These are phyloP conservation scores for Drosophila mojavensis DNA, from an alignment of 1,140 invertebrate species.

Conservation along the genomic window DNA sequence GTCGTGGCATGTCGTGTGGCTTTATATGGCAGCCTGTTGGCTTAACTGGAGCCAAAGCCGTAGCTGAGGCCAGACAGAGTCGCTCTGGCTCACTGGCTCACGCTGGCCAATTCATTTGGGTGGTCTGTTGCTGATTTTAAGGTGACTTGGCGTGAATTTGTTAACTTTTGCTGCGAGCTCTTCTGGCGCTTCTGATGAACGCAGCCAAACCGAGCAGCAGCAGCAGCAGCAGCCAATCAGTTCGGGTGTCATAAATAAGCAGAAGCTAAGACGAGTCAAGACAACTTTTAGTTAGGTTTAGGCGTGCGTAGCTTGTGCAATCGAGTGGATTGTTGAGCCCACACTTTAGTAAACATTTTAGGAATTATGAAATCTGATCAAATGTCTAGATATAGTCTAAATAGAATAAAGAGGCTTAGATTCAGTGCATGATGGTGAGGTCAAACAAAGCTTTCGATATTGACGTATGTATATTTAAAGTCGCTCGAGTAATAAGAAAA, in stretches of 20 bases:
- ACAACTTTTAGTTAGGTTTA: conserved; percentile 11
- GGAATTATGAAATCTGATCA: too few relatives aligned
- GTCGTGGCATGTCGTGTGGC: conserved; percentile 31
- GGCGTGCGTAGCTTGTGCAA: background rate
- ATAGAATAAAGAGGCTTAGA: too few relatives aligned
- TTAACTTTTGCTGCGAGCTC: conserved; percentile 68
- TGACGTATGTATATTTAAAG: too few relatives aligned
- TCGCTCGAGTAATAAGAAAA: too few relatives aligned
- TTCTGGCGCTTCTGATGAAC: conserved; percentile 34
- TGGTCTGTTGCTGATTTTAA: conserved; percentile 78
- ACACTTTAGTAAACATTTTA: too few relatives aligned
- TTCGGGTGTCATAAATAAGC: conserved; percentile 40
- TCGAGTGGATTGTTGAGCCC: too few relatives aligned
- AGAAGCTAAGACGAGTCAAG: conserved; percentile 19
- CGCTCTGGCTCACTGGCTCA: background rate
- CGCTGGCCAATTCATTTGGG: conserved; percentile 58
- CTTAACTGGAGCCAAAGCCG: conserved; percentile 23
- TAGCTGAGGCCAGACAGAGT: background rate
- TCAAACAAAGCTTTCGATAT: too few relatives aligned
- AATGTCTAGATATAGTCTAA: too few relatives aligned
- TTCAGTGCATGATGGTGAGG: too few relatives aligned
- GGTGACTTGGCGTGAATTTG: conserved; percentile 83
- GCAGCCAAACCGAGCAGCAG: conserved; percentile 1
- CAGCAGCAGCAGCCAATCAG: conserved; percentile 33
- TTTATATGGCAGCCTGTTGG: conserved; percentile 66